These are phyloP conservation scores for Melanocharis versteri DNA, from an alignment of 2,113 vertebrate species.

Conservation along the genomic window DNA sequence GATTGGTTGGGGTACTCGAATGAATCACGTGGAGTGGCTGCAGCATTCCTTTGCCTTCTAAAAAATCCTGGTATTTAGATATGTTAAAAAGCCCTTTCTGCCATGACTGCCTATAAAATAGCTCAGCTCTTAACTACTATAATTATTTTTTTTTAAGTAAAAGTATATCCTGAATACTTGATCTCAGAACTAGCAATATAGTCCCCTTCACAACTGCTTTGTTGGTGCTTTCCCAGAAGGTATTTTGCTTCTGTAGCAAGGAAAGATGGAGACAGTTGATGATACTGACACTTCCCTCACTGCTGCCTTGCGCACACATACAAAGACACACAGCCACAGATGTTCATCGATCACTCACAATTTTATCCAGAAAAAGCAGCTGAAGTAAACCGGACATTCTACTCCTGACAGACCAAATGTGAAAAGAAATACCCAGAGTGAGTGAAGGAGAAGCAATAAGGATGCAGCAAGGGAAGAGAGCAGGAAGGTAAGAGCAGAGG, in stretches of 20 bases:
- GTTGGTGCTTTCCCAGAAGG: not conserved
- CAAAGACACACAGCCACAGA: not conserved
- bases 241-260: not conserved
- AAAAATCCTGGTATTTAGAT: not conserved
- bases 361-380: not conserved
- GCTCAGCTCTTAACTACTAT: not conserved
- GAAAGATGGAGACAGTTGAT: not conserved
- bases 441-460: not conserved
- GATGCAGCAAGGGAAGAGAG: not conserved
- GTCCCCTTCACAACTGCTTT: not conserved
- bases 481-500: not conserved
- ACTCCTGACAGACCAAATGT: not conserved
- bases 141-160: not conserved
- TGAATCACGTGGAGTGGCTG: accelerated
- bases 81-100: not conserved
- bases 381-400: not conserved
- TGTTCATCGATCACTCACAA: not conserved
- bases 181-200: not conserved
- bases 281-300: not conserved
- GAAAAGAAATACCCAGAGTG: not conserved
- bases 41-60: not conserved
- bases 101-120: not conserved
- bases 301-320: not conserved
- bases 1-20: not conserved
- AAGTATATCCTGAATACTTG: not conserved